Evolutionary conservation across 2,888 invertebrate genomes (phyloP).

Genomic region (Scrobipalpa atriplicella): DNA sequence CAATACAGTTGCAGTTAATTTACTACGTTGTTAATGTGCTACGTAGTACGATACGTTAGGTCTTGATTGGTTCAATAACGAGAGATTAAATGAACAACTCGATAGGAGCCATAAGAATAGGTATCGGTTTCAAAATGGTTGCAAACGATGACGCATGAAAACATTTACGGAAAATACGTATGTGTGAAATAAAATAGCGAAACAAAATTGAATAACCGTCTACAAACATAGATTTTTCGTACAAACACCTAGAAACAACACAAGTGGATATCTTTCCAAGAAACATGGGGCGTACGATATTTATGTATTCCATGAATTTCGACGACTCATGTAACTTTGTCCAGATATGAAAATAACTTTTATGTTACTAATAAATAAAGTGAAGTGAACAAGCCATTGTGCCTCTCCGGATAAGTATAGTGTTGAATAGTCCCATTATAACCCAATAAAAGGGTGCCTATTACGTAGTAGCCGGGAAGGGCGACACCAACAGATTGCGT

Average conservation of each 20-base stretch:
- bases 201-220: too few relatives aligned
- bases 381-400: background rate
- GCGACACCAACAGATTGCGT: constrained; percentile 30
- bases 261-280: background rate
- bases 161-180: background rate
- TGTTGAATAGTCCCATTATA: constrained; percentile 43
- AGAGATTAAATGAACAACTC: background rate
- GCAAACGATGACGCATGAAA: background rate
- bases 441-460: constrained; percentile 35
- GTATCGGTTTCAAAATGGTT: background rate
- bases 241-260: background rate
- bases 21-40: constrained; percentile 12
- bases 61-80: background rate
- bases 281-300: background rate
- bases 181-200: too few relatives aligned
- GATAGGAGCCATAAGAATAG: background rate
- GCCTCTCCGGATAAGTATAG: constrained; percentile 2
- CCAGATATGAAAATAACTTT: background rate
- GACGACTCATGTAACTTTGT: background rate
- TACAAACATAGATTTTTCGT: background rate
- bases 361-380: background rate
- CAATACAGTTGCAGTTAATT: constrained; percentile 14
- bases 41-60: background rate
- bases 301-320: background rate
- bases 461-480: constrained; percentile 12